phyloP scores from a whole-genome alignment of 2,113 vertebrate genomes.

The Pluvialis apricaria region DNA sequence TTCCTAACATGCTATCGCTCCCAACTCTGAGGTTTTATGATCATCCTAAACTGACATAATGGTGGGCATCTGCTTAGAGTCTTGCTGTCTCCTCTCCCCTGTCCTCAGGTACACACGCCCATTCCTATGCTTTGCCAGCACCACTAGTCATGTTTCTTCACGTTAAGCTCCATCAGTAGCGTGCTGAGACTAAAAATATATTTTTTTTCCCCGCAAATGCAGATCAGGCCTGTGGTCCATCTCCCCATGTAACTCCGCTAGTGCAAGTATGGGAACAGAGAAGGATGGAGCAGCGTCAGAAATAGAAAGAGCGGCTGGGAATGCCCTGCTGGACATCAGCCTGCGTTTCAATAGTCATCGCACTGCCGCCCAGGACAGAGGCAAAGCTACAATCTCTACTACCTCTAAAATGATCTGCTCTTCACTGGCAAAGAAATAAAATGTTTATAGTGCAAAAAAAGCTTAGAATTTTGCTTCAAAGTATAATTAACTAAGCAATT shows the following conservation, averaged over 20 bases:
- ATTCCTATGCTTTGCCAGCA: background rate
- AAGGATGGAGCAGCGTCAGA: background rate
- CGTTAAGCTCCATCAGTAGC: background rate
- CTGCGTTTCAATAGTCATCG: fast-evolving
- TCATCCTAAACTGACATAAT: background rate
- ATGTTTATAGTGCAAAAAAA: background rate
- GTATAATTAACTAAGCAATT: background rate
- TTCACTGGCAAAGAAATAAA: background rate
- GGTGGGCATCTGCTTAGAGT: background rate
- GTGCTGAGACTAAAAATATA: background rate
- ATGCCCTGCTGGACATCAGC: fast-evolving
- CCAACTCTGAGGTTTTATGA: background rate
- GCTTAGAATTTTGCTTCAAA: background rate
- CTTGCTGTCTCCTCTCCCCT: background rate
- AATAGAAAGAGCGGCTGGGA: background rate
- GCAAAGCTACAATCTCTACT: background rate
- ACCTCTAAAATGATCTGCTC: background rate
- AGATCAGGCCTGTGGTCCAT: background rate
- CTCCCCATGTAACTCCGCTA: background rate
- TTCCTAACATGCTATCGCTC: background rate
- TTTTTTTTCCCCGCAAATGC: background rate
- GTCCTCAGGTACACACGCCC: background rate
- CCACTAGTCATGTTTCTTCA: background rate
- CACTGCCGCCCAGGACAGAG: background rate
- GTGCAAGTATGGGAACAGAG: background rate